Evolutionary conservation across 2,797 vertebrate species (phyloP).

Genomic region (Ceyx erithaca): DNA sequence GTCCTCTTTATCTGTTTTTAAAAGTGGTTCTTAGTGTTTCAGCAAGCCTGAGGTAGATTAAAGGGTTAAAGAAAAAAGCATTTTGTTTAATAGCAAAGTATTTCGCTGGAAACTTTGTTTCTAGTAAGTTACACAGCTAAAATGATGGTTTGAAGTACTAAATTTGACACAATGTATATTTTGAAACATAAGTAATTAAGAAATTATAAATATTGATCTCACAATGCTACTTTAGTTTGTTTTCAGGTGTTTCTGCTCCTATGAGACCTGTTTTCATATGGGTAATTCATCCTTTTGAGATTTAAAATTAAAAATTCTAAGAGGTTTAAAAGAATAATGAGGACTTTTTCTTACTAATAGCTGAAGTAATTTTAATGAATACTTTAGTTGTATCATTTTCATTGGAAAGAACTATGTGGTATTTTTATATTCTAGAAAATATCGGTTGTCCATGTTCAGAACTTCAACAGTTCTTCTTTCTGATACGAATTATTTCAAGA

Average conservation of each 20-base stretch:
- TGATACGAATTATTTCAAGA: constrained; percentile 53
- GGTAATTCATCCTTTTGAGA: constrained; percentile 23
- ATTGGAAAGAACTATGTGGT: constrained; percentile 23
- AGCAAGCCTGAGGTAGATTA: background rate
- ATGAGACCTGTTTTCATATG: background rate
- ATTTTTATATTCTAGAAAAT: constrained; percentile 42
- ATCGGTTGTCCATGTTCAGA: constrained; percentile 27
- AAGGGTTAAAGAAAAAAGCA: background rate
- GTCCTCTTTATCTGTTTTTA: background rate
- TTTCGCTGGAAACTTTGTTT: background rate
- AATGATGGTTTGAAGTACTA: background rate
- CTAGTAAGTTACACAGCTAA: background rate
- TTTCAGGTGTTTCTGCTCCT: background rate
- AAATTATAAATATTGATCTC: background rate
- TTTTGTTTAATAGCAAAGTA: background rate
- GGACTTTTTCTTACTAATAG: constrained; percentile 23
- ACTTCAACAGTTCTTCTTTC: constrained; percentile 42
- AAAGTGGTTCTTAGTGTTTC: background rate
- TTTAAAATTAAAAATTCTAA: background rate
- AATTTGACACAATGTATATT: background rate
- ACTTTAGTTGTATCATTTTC: constrained; percentile 13
- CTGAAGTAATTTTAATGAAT: constrained; percentile 45
- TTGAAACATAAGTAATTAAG: background rate
- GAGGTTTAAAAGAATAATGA: background rate
- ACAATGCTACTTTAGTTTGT: background rate